Evolutionary conservation across 2,888 invertebrate genomes (phyloP).

Genomic region (Scrobipalpa atriplicella): DNA sequence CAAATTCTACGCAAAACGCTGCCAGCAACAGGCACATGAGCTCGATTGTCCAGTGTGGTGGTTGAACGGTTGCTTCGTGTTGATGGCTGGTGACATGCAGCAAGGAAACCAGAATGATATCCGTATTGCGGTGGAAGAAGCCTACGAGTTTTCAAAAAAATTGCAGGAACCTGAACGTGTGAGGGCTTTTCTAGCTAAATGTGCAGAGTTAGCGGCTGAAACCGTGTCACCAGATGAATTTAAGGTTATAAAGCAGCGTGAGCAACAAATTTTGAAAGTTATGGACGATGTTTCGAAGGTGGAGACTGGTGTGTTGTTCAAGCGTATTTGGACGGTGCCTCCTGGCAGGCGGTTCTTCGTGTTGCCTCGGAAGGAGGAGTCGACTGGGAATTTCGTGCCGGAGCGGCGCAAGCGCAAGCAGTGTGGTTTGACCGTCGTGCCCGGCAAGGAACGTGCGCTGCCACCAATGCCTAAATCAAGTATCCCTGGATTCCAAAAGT

Average conservation of each 20-base stretch:
- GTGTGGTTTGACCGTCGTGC: constrained; percentile 65
- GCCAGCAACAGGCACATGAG: constrained; percentile 71
- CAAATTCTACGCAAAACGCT: constrained; percentile 73
- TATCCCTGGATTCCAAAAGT: constrained; percentile 63
- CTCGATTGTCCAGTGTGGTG: constrained; percentile 69
- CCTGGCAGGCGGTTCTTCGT: constrained; percentile 68
- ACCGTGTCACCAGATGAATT: constrained; percentile 63
- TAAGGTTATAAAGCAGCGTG: constrained; percentile 64
- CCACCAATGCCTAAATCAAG: constrained; percentile 59
- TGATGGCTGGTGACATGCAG: constrained; percentile 78
- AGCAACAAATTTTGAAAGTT: constrained; percentile 61
- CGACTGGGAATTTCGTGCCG: constrained; percentile 41
- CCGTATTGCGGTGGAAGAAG: constrained; percentile 70
- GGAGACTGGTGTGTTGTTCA: constrained; percentile 67
- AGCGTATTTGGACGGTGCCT: constrained; percentile 71
- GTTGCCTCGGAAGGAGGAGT: constrained; percentile 58
- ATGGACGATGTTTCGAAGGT: constrained; percentile 62
- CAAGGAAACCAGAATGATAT: constrained; percentile 76
- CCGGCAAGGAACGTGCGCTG: constrained; percentile 61
- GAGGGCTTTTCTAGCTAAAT: constrained; percentile 69
- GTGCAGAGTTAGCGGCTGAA: constrained; percentile 66
- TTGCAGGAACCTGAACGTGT: constrained; percentile 68
- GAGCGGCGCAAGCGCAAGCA: constrained; percentile 64
- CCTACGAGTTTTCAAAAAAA: constrained; percentile 69
- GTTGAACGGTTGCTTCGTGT: constrained; percentile 70